Percentiles rank a stretch among this genome's conserved stretches.
phyloP scores from a whole-genome alignment of 2,888 invertebrate genomes.

The Trileptium ribeirensis region DNA sequence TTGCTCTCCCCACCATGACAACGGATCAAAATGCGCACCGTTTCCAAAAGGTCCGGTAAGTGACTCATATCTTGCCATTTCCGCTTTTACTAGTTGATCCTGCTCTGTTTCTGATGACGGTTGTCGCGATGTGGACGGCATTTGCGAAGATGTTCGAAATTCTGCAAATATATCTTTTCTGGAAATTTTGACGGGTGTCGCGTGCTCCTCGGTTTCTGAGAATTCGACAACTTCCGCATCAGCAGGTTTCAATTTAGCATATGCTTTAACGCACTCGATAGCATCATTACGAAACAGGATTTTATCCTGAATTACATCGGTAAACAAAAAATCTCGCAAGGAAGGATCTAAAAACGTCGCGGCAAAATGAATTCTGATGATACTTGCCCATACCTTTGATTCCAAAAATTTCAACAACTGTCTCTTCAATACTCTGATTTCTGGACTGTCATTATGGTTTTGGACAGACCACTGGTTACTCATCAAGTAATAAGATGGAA shows the following conservation, averaged over 20 bases:
- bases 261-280: too few relatives aligned
- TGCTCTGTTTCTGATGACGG: too few relatives aligned
- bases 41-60: too few relatives aligned
- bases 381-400: background rate
- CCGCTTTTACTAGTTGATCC: too few relatives aligned
- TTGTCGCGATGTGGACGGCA: background rate
- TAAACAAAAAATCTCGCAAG: background rate
- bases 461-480: background rate
- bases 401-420: background rate
- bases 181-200: background rate
- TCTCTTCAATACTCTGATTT: background rate
- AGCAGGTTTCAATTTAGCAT: too few relatives aligned
- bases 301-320: too few relatives aligned
- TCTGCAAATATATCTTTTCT: background rate
- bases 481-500: background rate
- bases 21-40: background rate
- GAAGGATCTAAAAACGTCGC: background rate
- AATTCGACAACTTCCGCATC: too few relatives aligned
- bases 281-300: too few relatives aligned
- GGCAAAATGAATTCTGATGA: background rate
- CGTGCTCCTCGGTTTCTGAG: background rate
- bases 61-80: background rate
- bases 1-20: too few relatives aligned
- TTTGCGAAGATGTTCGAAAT: background rate
- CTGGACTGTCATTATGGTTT: background rate